Conservation (phyloP, 2,888 invertebrate genomes). For the Stenodera caucasica region DNA sequence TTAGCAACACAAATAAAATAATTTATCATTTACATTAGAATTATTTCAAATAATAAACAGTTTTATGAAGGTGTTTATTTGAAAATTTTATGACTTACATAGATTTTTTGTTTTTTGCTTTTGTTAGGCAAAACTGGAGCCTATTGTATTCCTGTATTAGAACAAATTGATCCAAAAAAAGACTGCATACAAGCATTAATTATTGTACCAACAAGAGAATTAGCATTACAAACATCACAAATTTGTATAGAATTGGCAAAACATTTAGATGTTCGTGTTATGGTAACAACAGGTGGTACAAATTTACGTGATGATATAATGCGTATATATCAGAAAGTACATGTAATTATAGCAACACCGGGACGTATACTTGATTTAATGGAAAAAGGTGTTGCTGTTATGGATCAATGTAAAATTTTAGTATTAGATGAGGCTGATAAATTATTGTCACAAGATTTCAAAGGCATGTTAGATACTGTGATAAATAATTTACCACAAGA, state of each 20-base stretch:
- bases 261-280: conserved; percentile 95
- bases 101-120: background rate
- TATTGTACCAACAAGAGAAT: conserved; percentile 97
- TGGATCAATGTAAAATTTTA: conserved; percentile 94
- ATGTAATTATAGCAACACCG: conserved; percentile 98
- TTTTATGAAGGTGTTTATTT: background rate
- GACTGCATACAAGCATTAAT: conserved; percentile 97
- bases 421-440: conserved; percentile 99
- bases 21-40: background rate
- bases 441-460: conserved; percentile 97
- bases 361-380: conserved; percentile 99
- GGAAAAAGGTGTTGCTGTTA: conserved; percentile 82
- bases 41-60: background rate
- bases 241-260: conserved; percentile 99
- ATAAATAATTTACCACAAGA: conserved; percentile 91
- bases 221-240: conserved; percentile 99
- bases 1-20: background rate
- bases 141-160: conserved; percentile 97
- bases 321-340: conserved; percentile 99
- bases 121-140: conserved; percentile 87
- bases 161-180: conserved; percentile 87
- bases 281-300: conserved; percentile 99
- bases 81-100: background rate
- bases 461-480: conserved; percentile 93
- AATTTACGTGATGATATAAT: conserved; percentile 98